phyloP scores from a whole-genome alignment of 1,140 invertebrate species.

The Cydia splendana region DNA sequence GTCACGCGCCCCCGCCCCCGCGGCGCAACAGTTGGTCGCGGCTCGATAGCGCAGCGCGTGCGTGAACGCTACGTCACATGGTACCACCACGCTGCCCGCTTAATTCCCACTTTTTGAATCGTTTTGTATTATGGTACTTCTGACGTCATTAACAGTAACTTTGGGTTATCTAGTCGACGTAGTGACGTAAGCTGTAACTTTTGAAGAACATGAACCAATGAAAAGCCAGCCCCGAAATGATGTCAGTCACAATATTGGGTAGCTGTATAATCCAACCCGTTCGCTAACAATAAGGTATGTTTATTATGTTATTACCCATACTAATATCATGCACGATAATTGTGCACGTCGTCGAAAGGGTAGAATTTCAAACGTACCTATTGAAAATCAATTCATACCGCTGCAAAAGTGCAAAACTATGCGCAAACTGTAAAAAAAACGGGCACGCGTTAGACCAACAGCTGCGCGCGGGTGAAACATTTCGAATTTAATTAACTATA shows the following conservation, averaged over 20 bases:
- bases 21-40: slow-evolving; percentile 72
- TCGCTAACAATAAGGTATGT: too few species aligned
- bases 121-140: too few species aligned
- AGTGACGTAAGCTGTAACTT: too few species aligned
- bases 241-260: too few species aligned
- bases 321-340: neutral
- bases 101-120: too few species aligned
- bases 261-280: too few species aligned
- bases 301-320: neutral
- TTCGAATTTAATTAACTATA: slow-evolving; percentile 39
- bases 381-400: slow-evolving; percentile 20
- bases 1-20: slow-evolving; percentile 41
- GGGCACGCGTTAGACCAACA: slow-evolving; percentile 28
- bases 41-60: slow-evolving; percentile 72
- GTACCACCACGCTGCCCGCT: slow-evolving; percentile 40
- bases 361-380: neutral
- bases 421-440: slow-evolving; percentile 36
- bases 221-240: too few species aligned
- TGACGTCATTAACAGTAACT: too few species aligned
- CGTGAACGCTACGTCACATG: slow-evolving; percentile 63
- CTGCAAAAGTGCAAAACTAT: neutral
- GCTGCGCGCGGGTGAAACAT: slow-evolving; percentile 13
- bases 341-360: neutral
- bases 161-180: too few species aligned
- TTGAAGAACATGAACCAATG: too few species aligned